Evolutionary conservation across 2,113 vertebrate species (phyloP), one percentile per base, ranked within the genome.

Genomic region (Falco punctatus): DNA sequence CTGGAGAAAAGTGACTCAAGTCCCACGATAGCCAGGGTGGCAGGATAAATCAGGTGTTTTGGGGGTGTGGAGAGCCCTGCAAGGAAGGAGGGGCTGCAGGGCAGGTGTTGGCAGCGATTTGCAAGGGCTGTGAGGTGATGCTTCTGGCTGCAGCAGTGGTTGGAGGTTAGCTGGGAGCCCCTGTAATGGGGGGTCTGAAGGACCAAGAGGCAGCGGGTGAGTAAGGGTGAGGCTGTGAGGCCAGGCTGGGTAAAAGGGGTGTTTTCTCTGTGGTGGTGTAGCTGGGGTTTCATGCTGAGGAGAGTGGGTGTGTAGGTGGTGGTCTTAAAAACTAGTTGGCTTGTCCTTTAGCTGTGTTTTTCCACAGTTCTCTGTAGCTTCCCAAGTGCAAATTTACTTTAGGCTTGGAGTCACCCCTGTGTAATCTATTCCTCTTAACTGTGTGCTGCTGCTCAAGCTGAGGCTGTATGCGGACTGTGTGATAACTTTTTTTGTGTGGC

Each of bases 231-330:
- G 61, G 70, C 30, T 81, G 16, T 22, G 11, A 74, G 21, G 24
- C 32, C 24, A 32, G 40, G 40, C 11, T 79, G 38, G 32, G 1
- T 54, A 33, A 88, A 19, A 33, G 12, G 11, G 5, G 4, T 80
- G 8, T 85, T 24, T 69, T 59, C 15, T 65, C 52, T 69, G 8
- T 54, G 7, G 20, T 71, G 20, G 0, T 42, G 18, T 40, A 38
- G 49, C 30, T 91, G 35, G 5, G 27, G 4, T 61, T 73, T 70
- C 11, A 3, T 24, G 17, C 2, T 23, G 27, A 18, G 73, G 48
- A n/a, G 4, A 1, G 1, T 2, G 1, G 5, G 20, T 52, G 54
- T 14, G 52, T 38, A 38, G 38, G 40, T 42, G 4, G 1, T 42
- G 11, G 42, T 42, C 4, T 9, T 59, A 77, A 88, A 91, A 93